phyloP scores from a whole-genome alignment of 2,797 vertebrate species.

The Anas bahamensis region DNA sequence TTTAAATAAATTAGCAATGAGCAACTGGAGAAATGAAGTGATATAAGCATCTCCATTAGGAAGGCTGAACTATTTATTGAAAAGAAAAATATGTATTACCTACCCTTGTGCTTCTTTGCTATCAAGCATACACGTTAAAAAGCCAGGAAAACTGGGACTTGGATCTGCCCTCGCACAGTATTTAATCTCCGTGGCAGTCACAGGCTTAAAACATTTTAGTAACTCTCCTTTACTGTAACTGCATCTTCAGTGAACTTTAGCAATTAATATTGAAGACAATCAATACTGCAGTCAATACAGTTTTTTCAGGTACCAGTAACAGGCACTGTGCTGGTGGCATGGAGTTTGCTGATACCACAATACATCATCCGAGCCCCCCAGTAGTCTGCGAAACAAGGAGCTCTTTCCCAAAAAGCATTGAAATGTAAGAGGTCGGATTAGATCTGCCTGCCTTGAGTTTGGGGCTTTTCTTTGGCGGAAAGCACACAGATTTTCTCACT shows the following conservation, averaged over 20 bases:
- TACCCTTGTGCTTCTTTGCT: background rate
- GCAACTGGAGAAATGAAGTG: background rate
- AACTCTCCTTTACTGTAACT: background rate
- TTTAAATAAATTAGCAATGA: background rate
- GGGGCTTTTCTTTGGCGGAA: background rate
- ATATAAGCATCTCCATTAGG: background rate
- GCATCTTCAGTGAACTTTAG: background rate
- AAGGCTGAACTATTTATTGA: background rate
- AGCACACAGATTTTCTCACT: background rate
- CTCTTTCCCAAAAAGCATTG: background rate
- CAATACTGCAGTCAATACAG: background rate
- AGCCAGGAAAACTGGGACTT: accelerated
- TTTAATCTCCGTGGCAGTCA: background rate
- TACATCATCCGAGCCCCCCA: background rate
- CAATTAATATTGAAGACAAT: background rate
- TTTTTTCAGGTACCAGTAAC: background rate
- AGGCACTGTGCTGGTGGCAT: background rate
- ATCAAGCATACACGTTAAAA: background rate
- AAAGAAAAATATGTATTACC: background rate
- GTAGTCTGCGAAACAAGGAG: background rate
- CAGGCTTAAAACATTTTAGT: background rate
- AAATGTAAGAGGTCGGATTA: background rate
- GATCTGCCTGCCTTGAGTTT: background rate
- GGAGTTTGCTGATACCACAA: background rate
- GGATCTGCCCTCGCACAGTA: too few relatives aligned